phyloP scores from a whole-genome alignment of 37 sponge, comb jelly and placozoan genomes.

The Beroe forskalii region DNA sequence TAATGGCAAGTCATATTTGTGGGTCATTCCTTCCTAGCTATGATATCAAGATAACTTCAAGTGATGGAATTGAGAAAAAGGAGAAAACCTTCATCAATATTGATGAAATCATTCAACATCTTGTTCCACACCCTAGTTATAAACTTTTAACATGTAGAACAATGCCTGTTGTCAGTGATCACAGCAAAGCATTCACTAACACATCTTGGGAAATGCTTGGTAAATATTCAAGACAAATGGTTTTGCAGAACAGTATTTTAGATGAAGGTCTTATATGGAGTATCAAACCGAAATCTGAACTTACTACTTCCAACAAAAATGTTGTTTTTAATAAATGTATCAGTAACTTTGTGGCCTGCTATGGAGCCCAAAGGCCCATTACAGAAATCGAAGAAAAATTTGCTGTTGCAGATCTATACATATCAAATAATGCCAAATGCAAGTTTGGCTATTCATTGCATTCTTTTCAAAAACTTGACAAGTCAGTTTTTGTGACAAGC shows the following conservation, averaged over 20 bases:
- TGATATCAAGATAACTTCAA: neutral
- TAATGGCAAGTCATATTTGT: neutral
- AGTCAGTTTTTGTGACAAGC: conserved; percentile 4
- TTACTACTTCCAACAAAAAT: conserved; percentile 2
- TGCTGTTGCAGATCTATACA: conserved; percentile 26
- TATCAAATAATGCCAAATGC: too few species aligned
- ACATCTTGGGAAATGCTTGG: conserved; percentile 61
- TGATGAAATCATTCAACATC: neutral
- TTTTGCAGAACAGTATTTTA: conserved; percentile 24
- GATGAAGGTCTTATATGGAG: conserved; percentile 38
- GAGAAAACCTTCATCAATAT: neutral
- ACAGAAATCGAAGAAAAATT: conserved; percentile 13
- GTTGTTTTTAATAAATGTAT: neutral
- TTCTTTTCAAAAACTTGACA: conserved; percentile 30
- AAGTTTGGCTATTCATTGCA: neutral
- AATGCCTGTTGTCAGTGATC: conserved; percentile 52
- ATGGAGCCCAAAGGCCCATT: neutral
- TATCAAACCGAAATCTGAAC: conserved; percentile 22
- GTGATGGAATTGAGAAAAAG: neutral
- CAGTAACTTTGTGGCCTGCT: conserved; percentile 5
- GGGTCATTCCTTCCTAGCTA: neutral
- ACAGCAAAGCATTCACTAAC: conserved; percentile 10
- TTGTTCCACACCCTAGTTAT: conserved; percentile 45
- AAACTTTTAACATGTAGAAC: neutral
- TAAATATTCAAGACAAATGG: conserved; percentile 61